Base-by-base conservation (phyloP, 2,113 vertebrate genomes). In the Theropithecus gelada region DNA sequence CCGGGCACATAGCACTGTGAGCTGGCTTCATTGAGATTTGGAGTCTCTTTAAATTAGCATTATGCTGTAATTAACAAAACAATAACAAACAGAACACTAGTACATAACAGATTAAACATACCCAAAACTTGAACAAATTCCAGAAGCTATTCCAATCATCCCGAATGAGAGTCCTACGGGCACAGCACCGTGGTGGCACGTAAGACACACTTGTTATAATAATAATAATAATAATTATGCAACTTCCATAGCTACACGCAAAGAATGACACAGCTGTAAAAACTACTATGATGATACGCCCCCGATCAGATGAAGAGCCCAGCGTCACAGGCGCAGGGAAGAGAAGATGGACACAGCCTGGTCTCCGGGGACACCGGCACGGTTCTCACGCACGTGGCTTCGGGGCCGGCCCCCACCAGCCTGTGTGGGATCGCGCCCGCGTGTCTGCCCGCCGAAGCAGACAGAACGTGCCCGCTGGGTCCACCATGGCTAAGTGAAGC, bases 401-500 rank as follows among this genome's bases (percentile, higher is more conserved):
- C 11, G 6, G 81, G 98, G 98, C 98, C 99, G 98, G 98, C 98
- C 99, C 97, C 99, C 98, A 97, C 97, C 92, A 96, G 85, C 72
- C 92, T 32, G 6, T n/a, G 12, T 90, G 97, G 90, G 73, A 70
- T 55, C 98, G 18, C 83, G 57, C 98, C 99, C 98, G 98, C 98
- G 98, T 98, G 99, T 98, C 98, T 84, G 4, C 98, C 98, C 98
- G 98, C 98, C 98, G 98, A 98, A 98, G 98, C 98, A 98, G 98
- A 96, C 89, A n/a, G 92, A 98, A 98, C 98, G 98, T 94, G 98
- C 96, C 98, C 96, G 98, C 98, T 97, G 98, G 98, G 98, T 98
- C 99, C 98, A 96, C 87, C 98, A 98, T 55, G 99, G 99, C 98
- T 99, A 98, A 99, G 99, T 99, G 99, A 99, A 99, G 99, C 98